Conservation (phyloP, 2,797 vertebrate genomes). For the Gobio occitaniae region DNA sequence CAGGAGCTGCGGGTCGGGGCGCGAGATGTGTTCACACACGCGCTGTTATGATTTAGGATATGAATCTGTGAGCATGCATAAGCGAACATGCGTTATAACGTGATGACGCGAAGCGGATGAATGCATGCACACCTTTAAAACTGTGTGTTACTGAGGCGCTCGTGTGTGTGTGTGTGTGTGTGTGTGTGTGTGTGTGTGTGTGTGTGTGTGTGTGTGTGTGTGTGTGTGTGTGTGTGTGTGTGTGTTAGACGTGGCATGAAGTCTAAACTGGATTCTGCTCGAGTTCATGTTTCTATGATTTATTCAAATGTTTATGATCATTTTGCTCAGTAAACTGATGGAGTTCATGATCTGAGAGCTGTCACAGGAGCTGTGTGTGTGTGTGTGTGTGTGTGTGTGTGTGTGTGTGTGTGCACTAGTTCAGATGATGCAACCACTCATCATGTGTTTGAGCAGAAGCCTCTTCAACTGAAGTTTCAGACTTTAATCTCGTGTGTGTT, state of each 20-base stretch:
- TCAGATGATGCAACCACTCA: slow-evolving; percentile 76
- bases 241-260: too few relatives aligned
- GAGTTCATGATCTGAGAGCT: too few relatives aligned
- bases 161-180: too few relatives aligned
- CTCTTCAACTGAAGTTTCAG: too few relatives aligned
- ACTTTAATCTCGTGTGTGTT: neutral
- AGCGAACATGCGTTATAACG: neutral
- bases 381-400: too few relatives aligned
- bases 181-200: too few relatives aligned
- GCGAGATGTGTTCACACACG: neutral
- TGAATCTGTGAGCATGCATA: neutral
- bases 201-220: too few relatives aligned
- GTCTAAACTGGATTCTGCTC: too few relatives aligned
- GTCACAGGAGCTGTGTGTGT: neutral
- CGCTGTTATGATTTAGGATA: neutral
- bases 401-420: neutral
- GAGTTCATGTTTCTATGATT: too few relatives aligned
- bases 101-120: neutral
- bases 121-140: neutral
- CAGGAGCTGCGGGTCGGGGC: neutral
- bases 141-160: neutral
- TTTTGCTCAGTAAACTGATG: too few relatives aligned
- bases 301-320: too few relatives aligned
- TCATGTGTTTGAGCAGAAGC: slow-evolving; percentile 70
- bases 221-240: too few relatives aligned